phyloP scores from a whole-genome alignment of 2,888 invertebrate genomes.

The Cotesia congregata region DNA sequence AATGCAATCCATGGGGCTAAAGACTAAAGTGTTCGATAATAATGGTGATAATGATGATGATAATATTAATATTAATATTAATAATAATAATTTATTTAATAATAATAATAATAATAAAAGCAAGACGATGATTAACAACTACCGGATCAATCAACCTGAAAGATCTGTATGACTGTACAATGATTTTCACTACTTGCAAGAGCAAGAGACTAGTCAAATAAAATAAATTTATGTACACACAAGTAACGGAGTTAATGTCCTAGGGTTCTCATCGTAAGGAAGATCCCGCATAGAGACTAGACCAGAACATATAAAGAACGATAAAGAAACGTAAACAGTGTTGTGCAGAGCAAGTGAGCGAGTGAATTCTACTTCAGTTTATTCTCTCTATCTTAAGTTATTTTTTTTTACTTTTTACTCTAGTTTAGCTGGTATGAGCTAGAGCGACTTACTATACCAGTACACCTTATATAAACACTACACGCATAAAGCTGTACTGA shows the following conservation, averaged over 20 bases:
- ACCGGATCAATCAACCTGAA: neutral
- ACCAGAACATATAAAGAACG: neutral
- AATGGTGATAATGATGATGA: too few species aligned
- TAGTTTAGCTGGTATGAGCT: neutral
- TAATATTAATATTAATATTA: too few species aligned
- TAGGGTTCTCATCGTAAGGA: conserved; percentile 25
- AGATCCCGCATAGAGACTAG: conserved; percentile 2
- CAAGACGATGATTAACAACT: neutral
- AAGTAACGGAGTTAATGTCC: neutral
- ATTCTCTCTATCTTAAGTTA: neutral
- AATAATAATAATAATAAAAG: neutral
- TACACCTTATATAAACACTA: conserved; percentile 5
- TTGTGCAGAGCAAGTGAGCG: neutral
- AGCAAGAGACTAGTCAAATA: conserved; percentile 2
- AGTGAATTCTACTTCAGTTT: neutral
- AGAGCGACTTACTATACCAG: neutral
- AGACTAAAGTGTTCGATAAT: too few species aligned
- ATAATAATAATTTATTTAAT: too few species aligned
- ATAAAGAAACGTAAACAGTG: conserved; percentile 8
- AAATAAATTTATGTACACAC: conserved; percentile 4
- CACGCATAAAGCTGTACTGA: too few species aligned
- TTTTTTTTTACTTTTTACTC: neutral
- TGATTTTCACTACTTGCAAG: conserved; percentile 30
- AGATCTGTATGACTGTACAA: conserved; percentile 33
- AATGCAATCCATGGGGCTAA: neutral